Evolutionary conservation across 1,140 invertebrate genomes (phyloP), one percentile per base, ranked within the genome.

Genomic region (Meloidogyne exigua): DNA sequence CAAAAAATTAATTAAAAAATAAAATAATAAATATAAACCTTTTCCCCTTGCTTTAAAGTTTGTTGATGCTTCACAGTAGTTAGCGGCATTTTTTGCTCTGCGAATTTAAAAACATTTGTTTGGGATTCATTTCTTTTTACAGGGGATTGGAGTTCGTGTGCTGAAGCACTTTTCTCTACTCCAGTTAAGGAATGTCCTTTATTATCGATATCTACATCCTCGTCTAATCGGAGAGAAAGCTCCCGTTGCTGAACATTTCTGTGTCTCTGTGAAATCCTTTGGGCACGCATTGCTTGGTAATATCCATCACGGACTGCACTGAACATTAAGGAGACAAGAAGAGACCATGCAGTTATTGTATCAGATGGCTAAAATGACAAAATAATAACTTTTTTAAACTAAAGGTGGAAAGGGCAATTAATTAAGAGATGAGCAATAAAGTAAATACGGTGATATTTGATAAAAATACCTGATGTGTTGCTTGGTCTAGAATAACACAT

Each of bases 321-420:
- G 76, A 85, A 85, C 77, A 85, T 85, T 70, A 85, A 18, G 9
- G 85, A 78, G 49, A 86, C 83, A 7, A 85, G 75, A n/a, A 79
- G 76, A n/a, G 80, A 83, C 84, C 84, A 85, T 12, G 84, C 84
- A 39, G 81, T 71, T 23, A 85, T 83, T 18, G 85, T 87, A 65
- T 85, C 84, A 4, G 84, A 82, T 39, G 84, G 84, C 80, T 83
- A 49, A 79, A 23, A 64, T n/a, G 18, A 39, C 9, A 9, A 9
- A 32, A 32, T 3, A 32, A 32, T 32, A 32, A 32, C n/a, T n/a
- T n/a, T n/a, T 32, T 32, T 32, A 2, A 32, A 32, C 28, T 23
- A 1, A 68, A n/a, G 9, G 13, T 32, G n/a, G 68, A 32, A 7
- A 32, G 26, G 11, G 15, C 5, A 28, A 15, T 13, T 23, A 65